Evolutionary conservation across 1,140 invertebrate species (phyloP).

Genomic region (Elymnias hypermnestra): DNA sequence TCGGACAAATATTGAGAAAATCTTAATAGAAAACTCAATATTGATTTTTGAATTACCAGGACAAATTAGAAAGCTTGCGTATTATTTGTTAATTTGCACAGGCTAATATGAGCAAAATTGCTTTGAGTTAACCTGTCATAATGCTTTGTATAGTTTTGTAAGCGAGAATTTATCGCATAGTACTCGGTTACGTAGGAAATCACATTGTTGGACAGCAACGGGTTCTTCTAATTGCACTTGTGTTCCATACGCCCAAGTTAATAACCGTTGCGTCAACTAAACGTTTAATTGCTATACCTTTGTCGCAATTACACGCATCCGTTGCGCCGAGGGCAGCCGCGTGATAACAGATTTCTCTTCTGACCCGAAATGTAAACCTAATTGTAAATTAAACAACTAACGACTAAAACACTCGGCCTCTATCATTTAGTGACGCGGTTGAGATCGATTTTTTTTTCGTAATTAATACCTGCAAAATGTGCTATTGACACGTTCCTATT

Average conservation of each 20-base stretch:
- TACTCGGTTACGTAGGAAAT: constrained; percentile 12
- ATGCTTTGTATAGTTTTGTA: no score
- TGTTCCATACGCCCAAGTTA: constrained; percentile 36
- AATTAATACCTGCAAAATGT: constrained; percentile 57
- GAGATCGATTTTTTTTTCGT: constrained; percentile 43
- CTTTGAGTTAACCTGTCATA: no score
- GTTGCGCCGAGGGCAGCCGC: constrained; percentile 49
- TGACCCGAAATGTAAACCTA: constrained; percentile 48
- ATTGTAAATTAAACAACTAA: constrained; percentile 50
- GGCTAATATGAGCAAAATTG: constrained; percentile 8
- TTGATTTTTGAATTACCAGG: no score
- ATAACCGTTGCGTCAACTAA: constrained; percentile 50
- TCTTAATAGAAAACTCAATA: no score
- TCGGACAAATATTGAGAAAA: no score
- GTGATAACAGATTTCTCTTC: constrained; percentile 64
- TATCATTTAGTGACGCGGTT: constrained; percentile 4
- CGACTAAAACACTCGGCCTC: constrained; percentile 29
- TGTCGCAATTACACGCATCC: constrained; percentile 68
- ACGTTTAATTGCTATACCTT: constrained; percentile 55
- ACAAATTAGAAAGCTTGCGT: constrained; percentile 3
- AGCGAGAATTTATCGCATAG: no score
- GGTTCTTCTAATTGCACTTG: constrained; percentile 38
- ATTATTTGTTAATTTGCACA: constrained; percentile 7
- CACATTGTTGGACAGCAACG: constrained; percentile 27
- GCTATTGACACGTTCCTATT: constrained; percentile 58